phyloP scores from a whole-genome alignment of 1,140 invertebrate species.

The Hestina assimilis region DNA sequence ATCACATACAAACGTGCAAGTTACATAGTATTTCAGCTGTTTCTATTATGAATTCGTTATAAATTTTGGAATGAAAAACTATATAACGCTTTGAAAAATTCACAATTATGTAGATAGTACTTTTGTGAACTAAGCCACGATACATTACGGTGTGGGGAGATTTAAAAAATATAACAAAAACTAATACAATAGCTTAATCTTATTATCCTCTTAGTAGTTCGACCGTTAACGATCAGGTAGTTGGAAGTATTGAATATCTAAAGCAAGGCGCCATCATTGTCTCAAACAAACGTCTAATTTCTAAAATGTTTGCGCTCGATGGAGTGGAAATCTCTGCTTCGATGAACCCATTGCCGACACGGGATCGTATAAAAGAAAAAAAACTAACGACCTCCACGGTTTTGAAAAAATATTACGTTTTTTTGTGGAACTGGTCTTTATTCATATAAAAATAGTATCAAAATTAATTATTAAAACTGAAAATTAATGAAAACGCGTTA shows the following conservation, averaged over 20 bases:
- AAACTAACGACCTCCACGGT: constrained; percentile 4
- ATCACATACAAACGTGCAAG: too few species aligned
- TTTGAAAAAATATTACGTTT: background rate
- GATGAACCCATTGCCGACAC: constrained; percentile 12
- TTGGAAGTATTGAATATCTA: constrained; percentile 23
- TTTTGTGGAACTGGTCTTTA: background rate
- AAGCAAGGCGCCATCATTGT: constrained; percentile 25
- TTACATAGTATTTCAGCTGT: too few species aligned
- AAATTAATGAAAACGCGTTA: too few species aligned
- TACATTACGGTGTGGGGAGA: background rate
- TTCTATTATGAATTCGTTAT: too few species aligned
- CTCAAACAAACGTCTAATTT: constrained; percentile 17
- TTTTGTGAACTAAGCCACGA: too few species aligned
- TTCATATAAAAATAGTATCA: too few species aligned
- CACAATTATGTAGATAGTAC: too few species aligned
- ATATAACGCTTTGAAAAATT: too few species aligned
- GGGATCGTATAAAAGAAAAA: constrained; percentile 14
- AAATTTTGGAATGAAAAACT: too few species aligned
- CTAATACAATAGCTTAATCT: background rate
- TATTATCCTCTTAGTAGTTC: constrained; percentile 19
- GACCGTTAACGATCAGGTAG: constrained; percentile 21
- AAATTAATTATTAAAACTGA: too few species aligned
- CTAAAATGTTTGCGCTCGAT: constrained; percentile 29
- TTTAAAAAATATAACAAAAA: background rate
- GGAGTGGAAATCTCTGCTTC: constrained; percentile 18